These are phyloP conservation scores for Chloebia gouldiae DNA, from an alignment of 2,113 vertebrate species.

Conservation along the genomic window DNA sequence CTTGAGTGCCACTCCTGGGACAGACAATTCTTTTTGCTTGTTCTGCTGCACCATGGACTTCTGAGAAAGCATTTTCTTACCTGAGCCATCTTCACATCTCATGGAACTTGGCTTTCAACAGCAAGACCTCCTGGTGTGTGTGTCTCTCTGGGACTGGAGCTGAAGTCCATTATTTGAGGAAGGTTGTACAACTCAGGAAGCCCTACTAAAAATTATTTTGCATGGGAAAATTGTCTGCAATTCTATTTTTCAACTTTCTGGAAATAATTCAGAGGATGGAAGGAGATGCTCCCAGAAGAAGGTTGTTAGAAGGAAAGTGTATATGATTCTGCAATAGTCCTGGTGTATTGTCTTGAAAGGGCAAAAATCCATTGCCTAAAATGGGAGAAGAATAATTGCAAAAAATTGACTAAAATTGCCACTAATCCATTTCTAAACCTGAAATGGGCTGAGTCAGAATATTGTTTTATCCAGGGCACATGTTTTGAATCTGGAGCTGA, in stretches of 20 bases:
- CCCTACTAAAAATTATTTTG: not conserved
- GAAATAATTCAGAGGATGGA: not conserved
- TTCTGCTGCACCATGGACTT: not conserved
- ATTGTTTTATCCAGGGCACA: not conserved
- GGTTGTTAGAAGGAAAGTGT: not conserved
- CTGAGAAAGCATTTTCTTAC: not conserved
- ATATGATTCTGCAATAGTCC: not conserved
- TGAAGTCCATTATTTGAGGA: not conserved
- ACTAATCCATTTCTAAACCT: not conserved
- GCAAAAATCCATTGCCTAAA: not conserved
- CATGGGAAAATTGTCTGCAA: not conserved
- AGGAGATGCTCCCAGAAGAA: not conserved
- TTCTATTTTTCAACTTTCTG: not conserved
- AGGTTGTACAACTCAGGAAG: not conserved
- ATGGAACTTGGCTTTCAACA: not conserved
- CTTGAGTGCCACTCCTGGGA: not conserved
- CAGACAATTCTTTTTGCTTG: not conserved
- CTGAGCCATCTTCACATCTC: not conserved
- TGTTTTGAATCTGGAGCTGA: not conserved
- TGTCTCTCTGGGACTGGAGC: not conserved
- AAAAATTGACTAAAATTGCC: not conserved
- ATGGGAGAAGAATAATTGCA: not conserved
- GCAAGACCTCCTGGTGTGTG: not conserved
- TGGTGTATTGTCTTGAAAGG: not conserved
- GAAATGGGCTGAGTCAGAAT: not conserved